These are phyloP conservation scores for Rhipidura dahli DNA, from an alignment of 2,113 vertebrate genomes.

Conservation along the genomic window DNA sequence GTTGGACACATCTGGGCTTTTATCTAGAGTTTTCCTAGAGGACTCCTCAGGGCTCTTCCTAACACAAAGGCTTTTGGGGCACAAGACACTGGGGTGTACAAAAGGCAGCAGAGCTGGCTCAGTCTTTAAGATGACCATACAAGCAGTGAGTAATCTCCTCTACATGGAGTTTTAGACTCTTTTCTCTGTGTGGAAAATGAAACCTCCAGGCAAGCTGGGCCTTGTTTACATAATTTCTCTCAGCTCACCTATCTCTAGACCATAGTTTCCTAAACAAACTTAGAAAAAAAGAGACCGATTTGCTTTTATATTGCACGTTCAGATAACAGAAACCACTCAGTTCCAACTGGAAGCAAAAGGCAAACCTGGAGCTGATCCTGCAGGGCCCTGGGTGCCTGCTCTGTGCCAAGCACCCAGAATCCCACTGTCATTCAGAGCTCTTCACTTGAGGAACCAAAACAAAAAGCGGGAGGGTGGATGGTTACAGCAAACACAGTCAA, in stretches of 20 bases:
- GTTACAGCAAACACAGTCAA: not conserved
- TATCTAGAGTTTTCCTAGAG: not conserved
- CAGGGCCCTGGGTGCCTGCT: not conserved
- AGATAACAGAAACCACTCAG: not conserved
- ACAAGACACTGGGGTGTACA: not conserved
- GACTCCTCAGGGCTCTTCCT: not conserved
- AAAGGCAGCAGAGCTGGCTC: not conserved
- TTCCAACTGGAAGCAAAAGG: not conserved
- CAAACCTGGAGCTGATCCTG: not conserved
- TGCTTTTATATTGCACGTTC: fast-evolving
- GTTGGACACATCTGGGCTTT: fast-evolving
- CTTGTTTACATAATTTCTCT: not conserved
- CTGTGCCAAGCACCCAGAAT: not conserved
- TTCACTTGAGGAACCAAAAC: not conserved
- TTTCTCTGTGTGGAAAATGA: not conserved
- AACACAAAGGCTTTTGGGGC: not conserved
- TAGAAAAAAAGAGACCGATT: not conserved
- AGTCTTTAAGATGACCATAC: not conserved
- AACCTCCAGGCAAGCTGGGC: not conserved
- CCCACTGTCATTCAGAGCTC: not conserved
- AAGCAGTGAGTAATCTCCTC: not conserved
- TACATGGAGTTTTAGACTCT: not conserved
- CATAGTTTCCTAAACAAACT: not conserved
- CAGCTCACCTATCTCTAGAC: not conserved
- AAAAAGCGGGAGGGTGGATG: fast-evolving